A percentile compares a stretch with the other conserved stretches of the same genome.
These are phyloP conservation scores for Odontothrips loti DNA, from an alignment of 2,888 invertebrate genomes.

Conservation along the genomic window DNA sequence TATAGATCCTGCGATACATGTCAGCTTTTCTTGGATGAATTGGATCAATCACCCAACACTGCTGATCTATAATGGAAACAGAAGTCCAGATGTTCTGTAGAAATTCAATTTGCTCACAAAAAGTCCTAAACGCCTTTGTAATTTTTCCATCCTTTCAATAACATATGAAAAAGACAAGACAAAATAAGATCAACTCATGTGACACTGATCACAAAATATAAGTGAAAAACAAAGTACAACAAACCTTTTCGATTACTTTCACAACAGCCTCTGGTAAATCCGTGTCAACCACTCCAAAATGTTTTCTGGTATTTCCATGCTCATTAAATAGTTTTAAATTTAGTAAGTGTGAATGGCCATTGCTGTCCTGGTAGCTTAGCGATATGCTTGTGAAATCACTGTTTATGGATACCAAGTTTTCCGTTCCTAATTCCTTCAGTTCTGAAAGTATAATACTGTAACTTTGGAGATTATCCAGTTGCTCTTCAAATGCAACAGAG, in stretches of 20 bases:
- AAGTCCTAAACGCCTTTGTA: background rate
- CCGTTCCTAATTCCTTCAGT: background rate
- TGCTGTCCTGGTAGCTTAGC: background rate
- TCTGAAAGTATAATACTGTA: background rate
- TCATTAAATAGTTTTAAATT: background rate
- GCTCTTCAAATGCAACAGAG: background rate
- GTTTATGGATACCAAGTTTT: background rate
- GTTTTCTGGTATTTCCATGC: background rate
- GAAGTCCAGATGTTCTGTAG: background rate
- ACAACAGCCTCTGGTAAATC: background rate
- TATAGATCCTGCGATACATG: background rate
- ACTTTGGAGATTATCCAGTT: background rate
- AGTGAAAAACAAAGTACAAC: background rate
- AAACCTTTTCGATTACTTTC: background rate
- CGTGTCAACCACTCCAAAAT: conserved; percentile 1
- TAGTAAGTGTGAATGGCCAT: background rate
- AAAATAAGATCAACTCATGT: background rate
- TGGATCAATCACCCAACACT: background rate
- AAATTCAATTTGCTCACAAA: background rate
- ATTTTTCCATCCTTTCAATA: background rate
- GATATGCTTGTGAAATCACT: background rate
- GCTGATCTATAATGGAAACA: background rate
- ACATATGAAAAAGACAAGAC: background rate
- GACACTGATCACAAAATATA: background rate
- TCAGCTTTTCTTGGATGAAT: background rate